Base-by-base conservation (phyloP, 2,113 vertebrate genomes). In the Pollimyrus isidori region DNA sequence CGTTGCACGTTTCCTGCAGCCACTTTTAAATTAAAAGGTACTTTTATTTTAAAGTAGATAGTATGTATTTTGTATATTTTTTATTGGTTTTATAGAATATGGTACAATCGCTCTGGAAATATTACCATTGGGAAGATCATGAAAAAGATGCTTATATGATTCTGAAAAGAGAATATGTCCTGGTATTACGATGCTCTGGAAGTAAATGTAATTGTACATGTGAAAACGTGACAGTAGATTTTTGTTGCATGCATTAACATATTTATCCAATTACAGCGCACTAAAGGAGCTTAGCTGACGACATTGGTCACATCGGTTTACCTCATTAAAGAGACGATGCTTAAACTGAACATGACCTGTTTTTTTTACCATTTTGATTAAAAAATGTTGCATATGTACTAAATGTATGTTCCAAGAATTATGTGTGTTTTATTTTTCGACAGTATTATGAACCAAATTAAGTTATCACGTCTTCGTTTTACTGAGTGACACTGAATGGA, bases 21-120 rank as follows among this genome's bases (percentile, higher is more conserved):
- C 30, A 86, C 80, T 87, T 53, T 46, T 39, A 50, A 86, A 73
- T 39, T 88, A 80, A 76, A 52, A 88, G 42, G 39, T 89, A 89
- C 85, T 80, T 89, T 88, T 92, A n/a, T 89, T 92, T 93, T 92
- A 30, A 88, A 90, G 69, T 91, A 85, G 50, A 89, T 91, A 85
- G 86, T 90, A 88, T 88, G 88, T 91, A 89, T 93, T 92, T 91
- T 92, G 80, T 91, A 93, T 93, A 88, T 92, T 92, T 92, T 92
- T 86, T 92, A 92, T 92, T 90, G 92, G 82, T 90, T 87, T 87
- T 87, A 58, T 87, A 87, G 56, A 87, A 53, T 9, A 45, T n/a
- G 85, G 50, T 87, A 26, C 9, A 19, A 87, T 50, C 83, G 39
- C 82, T 84, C 49, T 87, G 48, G 62, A 46, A 88, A n/a, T 48